A percentile compares a stretch with the other conserved stretches of the same genome.
phyloP scores from a whole-genome alignment of 2,797 vertebrate species.

The Hirundo rustica region DNA sequence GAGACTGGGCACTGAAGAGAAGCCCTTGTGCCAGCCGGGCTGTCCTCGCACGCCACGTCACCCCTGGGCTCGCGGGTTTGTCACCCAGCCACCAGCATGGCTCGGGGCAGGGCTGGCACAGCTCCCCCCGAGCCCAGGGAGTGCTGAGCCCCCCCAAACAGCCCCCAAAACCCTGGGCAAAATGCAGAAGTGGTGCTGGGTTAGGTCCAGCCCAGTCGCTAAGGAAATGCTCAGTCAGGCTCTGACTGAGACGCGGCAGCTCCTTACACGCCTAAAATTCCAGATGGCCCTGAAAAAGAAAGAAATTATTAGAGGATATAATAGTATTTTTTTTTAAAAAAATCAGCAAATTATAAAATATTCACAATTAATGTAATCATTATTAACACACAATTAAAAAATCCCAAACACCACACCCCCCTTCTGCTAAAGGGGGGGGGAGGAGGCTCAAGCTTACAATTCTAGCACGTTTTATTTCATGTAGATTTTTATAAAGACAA shows the following conservation, averaged over 20 bases:
- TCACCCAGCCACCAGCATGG: background rate
- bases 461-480: slow-evolving; percentile 65
- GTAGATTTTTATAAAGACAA: slow-evolving; percentile 72
- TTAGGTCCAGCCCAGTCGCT: background rate
- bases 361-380: background rate
- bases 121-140: background rate
- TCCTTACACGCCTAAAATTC: background rate
- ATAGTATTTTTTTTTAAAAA: background rate
- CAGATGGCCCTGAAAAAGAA: background rate
- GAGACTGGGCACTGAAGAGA: fast-evolving
- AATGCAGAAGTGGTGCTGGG: background rate
- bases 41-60: fast-evolving
- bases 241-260: background rate
- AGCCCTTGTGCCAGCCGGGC: fast-evolving
- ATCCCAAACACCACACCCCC: background rate
- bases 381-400: background rate
- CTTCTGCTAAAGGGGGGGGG: background rate
- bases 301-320: background rate
- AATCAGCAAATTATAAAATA: background rate
- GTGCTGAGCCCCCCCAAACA: fast-evolving
- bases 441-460: slow-evolving; percentile 51
- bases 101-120: background rate
- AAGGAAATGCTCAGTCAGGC: background rate
- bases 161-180: background rate
- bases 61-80: background rate